Conservation (phyloP, 2,888 invertebrate genomes). For the Serrognathus titanus region DNA sequence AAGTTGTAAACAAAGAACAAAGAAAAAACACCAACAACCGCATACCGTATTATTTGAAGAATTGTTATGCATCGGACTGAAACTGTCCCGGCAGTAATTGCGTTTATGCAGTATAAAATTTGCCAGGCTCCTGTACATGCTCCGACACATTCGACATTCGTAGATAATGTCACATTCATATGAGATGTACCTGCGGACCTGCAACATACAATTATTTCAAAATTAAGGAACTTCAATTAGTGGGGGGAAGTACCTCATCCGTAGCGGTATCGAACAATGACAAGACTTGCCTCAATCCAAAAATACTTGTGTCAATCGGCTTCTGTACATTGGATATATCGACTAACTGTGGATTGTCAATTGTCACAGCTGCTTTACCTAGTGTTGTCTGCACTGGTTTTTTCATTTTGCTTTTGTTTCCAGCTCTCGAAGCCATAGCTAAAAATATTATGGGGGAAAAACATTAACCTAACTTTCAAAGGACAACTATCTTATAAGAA, state of each 20-base stretch:
- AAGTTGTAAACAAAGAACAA: no score
- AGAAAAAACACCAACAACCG: no score
- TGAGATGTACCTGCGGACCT: constrained; percentile 71
- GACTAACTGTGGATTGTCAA: constrained; percentile 24
- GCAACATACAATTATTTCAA: constrained; percentile 35
- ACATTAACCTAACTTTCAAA: constrained; percentile 12
- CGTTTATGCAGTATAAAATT: constrained; percentile 90
- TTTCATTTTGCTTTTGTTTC: constrained; percentile 17
- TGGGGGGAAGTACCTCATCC: constrained; percentile 58
- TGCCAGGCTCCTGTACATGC: constrained; percentile 79
- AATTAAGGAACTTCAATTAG: constrained; percentile 28
- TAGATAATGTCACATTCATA: constrained; percentile 86
- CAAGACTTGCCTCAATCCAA: constrained; percentile 67
- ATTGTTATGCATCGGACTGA: constrained; percentile 26
- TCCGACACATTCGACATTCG: constrained; percentile 85
- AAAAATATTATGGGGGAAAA: neutral
- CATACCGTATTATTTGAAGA: no score
- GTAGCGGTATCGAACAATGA: constrained; percentile 72
- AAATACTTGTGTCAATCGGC: constrained; percentile 66
- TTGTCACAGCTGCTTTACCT: constrained; percentile 34
- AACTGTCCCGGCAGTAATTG: constrained; percentile 68
- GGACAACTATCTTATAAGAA: no score
- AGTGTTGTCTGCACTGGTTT: constrained; percentile 39
- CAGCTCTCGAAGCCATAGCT: constrained; percentile 9
- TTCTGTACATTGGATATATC: constrained; percentile 53